Base-by-base conservation (phyloP, 2,888 invertebrate species). In the Brachypterus glaber region DNA sequence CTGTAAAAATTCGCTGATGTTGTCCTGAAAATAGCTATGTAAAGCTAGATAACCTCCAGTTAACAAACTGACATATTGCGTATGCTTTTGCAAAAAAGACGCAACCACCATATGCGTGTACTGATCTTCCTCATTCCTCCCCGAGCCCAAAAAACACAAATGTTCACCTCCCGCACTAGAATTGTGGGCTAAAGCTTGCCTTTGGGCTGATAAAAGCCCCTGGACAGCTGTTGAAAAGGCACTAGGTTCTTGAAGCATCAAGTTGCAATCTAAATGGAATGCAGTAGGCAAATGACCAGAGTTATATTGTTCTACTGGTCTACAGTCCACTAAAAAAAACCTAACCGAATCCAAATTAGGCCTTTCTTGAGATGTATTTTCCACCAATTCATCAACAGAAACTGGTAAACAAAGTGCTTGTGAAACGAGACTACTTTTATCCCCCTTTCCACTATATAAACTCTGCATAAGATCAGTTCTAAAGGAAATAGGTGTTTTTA, bases 41-140 rank as follows among this genome's bases (percentile, higher is more conserved):
- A 88, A 78, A 16, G 85, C 81, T 52, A 73, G 71, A 67, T 93
- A 97, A 2, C 97, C 97, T 39, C 95, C 93, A 47, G 83, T 82
- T 13, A 95, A 74, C 66, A 95, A 77, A 32, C 92, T 90, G 31
- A 98, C 89, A 62, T 89, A 95, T 53, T 86, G 84, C 1, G 87
- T 88, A 59, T 90, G 87, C 60, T 88, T 85, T 66, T 96, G 95
- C 31, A 98, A 72, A 64, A 98, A 96, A 39, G 91, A 90, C 4
- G 97, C 91, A 11, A 98, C 89, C 15, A 96, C 95, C 97, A 98
- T 98, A 61, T 95, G 87, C 12, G 95, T 91, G 60, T 92, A 93
- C 53, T 88, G 88, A 63, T 96, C 95, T 67, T 92, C 90, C 58
- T 93, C 92, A 50, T 85, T 79, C 32, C 90, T 75, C 1, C 96